These are phyloP conservation scores for Azemiops feae DNA, from an alignment of 2,113 vertebrate genomes.

Conservation along the genomic window DNA sequence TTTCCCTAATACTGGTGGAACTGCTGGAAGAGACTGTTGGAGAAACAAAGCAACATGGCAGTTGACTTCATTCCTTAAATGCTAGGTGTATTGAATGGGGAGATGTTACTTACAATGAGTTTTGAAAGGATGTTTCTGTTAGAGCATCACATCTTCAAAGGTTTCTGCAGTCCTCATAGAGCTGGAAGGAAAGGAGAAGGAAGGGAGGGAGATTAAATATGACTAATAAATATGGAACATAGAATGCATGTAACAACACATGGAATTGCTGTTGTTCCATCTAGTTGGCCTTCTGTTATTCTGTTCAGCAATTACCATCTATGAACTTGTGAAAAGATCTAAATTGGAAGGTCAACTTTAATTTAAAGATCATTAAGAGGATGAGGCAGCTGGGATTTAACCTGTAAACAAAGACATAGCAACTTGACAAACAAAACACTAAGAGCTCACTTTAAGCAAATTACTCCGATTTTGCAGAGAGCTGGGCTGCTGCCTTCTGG, in stretches of 20 bases:
- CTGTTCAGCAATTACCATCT: conserved; percentile 19
- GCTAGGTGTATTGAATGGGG: neutral
- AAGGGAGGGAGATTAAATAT: neutral
- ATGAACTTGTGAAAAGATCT: conserved; percentile 36
- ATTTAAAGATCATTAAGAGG: conserved; percentile 28
- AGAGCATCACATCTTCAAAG: neutral
- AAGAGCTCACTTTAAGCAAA: neutral
- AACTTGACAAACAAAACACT: neutral
- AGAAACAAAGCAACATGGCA: neutral
- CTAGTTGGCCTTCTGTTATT: neutral
- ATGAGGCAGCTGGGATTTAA: conserved; percentile 29
- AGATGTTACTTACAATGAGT: neutral
- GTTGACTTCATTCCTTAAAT: neutral
- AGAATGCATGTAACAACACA: neutral
- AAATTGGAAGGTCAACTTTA: conserved; percentile 45
- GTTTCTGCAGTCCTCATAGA: neutral
- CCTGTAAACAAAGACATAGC: conserved; percentile 15
- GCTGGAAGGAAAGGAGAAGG: neutral
- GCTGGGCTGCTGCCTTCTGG: neutral
- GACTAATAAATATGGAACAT: neutral
- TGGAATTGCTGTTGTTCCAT: neutral
- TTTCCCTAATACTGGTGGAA: neutral
- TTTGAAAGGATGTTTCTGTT: neutral
- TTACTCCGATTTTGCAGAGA: neutral
- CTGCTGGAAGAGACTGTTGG: neutral